phyloP scores from a whole-genome alignment of 2,888 invertebrate species.

The Cartodere bifasciata region DNA sequence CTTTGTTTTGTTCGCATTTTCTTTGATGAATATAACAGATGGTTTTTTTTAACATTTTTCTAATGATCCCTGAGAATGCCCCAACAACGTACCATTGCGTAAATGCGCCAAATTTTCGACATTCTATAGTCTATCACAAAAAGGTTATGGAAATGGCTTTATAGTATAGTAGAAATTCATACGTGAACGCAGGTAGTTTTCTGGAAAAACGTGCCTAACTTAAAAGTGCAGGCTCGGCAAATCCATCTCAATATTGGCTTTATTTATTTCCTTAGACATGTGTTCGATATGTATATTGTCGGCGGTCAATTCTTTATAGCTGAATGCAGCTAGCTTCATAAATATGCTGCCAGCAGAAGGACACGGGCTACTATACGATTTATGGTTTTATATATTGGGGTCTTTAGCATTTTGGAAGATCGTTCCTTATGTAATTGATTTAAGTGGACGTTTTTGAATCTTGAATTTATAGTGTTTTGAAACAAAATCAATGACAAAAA shows the following conservation, averaged over 20 bases:
- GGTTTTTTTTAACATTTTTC: too few relatives aligned
- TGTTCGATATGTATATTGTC: slow-evolving; percentile 36
- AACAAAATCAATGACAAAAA: too few relatives aligned
- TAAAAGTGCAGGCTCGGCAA: slow-evolving; percentile 24
- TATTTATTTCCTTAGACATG: slow-evolving; percentile 35
- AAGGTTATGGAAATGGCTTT: slow-evolving; percentile 21
- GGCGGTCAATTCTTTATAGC: slow-evolving; percentile 33
- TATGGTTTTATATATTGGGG: slow-evolving; percentile 30
- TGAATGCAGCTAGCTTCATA: slow-evolving; percentile 27
- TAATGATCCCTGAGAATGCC: too few relatives aligned
- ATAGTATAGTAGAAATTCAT: too few relatives aligned
- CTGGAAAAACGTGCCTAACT: slow-evolving; percentile 23
- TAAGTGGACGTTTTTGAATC: too few relatives aligned
- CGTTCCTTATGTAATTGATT: slow-evolving; percentile 29
- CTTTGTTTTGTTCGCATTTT: too few relatives aligned
- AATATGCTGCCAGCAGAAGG: slow-evolving; percentile 27
- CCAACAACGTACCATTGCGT: too few relatives aligned
- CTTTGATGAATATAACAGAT: too few relatives aligned
- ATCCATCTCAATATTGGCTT: slow-evolving; percentile 28
- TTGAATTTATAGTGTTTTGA: too few relatives aligned
- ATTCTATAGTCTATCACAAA: too few relatives aligned
- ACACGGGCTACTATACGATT: slow-evolving; percentile 28
- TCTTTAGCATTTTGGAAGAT: slow-evolving; percentile 24
- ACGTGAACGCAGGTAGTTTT: too few relatives aligned
- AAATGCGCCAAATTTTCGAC: too few relatives aligned